Evolutionary conservation across 1,140 invertebrate genomes (phyloP), one percentile per base, ranked within the genome.

Genomic region (Sitophilus oryzae): DNA sequence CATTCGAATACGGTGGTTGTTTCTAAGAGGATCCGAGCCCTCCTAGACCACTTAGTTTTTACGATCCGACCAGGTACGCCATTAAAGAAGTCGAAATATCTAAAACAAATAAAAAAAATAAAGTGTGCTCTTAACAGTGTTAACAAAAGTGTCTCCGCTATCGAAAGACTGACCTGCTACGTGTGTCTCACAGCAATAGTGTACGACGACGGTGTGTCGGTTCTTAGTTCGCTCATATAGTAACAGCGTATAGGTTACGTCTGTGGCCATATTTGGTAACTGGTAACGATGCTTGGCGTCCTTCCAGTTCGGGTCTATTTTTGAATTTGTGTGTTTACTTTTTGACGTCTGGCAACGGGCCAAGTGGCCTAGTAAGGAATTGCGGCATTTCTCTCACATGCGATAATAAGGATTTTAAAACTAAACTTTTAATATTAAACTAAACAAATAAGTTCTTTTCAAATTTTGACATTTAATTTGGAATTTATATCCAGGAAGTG

Each of bases 1-100:
- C 70, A 72, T 69, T 72, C 68, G 68, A 70, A 71, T 52, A 67
- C 62, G 64, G 70, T 69, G 69, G 70, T 71, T 70, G 67, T 70
- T 70, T 70, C 69, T 66, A 66, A 61, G 64, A 65, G 66, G 65
- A 64, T 62, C 60, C n/a, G n/a, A n/a, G n/a, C n/a, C 59, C 63
- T 65, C 65, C 64, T 66, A 59, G 58, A 65, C 64, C 59, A 62
- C 64, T 58, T 55, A 61, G 42, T 57, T 57, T 57, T 65, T 61
- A 66, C 67, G 67, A 71, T 65, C 67, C 70, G 69, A 72, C 58
- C 66, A 71, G 66, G 66, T 67, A 68, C 59, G 61, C 50, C 25
- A 23, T 34, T 25, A 54, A 52, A 41, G n/a, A n/a, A n/a, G n/a
- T n/a, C n/a, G n/a, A n/a, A n/a, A n/a, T n/a, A n/a, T n/a, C n/a